phyloP scores from a whole-genome alignment of 1,140 invertebrate genomes.

The Chymomyza costata region DNA sequence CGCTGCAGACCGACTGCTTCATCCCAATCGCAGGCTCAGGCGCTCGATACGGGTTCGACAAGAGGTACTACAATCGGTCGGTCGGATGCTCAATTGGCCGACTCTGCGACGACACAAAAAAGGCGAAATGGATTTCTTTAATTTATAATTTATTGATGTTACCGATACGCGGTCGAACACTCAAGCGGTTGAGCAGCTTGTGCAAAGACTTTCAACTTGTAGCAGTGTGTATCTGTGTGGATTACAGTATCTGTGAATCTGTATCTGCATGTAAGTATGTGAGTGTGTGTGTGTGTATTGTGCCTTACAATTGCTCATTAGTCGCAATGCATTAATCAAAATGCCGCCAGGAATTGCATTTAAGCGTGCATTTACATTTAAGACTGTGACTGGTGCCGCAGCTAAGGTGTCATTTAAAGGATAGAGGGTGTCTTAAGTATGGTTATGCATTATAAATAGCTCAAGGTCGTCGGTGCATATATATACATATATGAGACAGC shows the following conservation, averaged over 20 bases:
- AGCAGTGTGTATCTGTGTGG: background rate
- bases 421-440: too few species aligned
- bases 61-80: too few species aligned
- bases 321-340: constrained; percentile 60
- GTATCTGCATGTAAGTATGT: background rate
- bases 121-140: constrained; percentile 66
- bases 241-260: too few species aligned
- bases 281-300: constrained; percentile 13
- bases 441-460: too few species aligned
- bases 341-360: constrained; percentile 1
- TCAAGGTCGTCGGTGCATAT: constrained; percentile 42
- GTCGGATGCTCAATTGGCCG: background rate
- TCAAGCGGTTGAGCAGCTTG: background rate
- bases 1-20: background rate
- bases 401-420: too few species aligned
- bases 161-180: constrained; percentile 45
- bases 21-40: too few species aligned
- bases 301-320: constrained; percentile 59
- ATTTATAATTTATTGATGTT: constrained; percentile 73
- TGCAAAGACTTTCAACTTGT: too few species aligned
- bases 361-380: too few species aligned
- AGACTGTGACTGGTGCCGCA: constrained; percentile 49
- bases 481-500: too few species aligned
- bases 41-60: background rate
- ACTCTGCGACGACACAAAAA: constrained; percentile 23